A percentile compares a stretch with the other conserved stretches of the same genome.
Conservation (phyloP, 2,888 invertebrate species). For the Limnephilus auricula region DNA sequence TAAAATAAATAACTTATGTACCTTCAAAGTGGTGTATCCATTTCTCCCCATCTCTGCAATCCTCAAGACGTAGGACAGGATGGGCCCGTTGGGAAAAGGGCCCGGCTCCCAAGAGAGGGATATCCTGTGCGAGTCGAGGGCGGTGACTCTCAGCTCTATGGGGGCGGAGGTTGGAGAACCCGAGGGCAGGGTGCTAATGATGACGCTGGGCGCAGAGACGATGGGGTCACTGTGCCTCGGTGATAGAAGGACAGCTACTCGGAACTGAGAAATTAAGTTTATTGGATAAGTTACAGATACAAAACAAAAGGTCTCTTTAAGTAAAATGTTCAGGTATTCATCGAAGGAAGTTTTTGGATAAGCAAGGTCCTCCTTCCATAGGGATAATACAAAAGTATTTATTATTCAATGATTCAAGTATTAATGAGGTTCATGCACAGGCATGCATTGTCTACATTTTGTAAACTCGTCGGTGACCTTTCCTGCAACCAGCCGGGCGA, state of each 20-base stretch:
- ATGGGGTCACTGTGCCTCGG: constrained; percentile 83
- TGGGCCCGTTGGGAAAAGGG: constrained; percentile 90
- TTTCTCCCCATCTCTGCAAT: constrained; percentile 79
- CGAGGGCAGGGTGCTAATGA: constrained; percentile 85
- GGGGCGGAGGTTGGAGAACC: constrained; percentile 89
- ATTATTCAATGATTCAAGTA: no score
- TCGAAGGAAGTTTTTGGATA: no score
- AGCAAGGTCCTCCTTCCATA: no score
- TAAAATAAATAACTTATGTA: constrained; percentile 68
- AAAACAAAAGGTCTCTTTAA: not conserved
- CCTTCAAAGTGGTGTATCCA: constrained; percentile 82
- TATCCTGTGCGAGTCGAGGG: constrained; percentile 89
- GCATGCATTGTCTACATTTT: no score
- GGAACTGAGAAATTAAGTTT: constrained; percentile 82
- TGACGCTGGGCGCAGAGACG: constrained; percentile 85
- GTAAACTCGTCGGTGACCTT: no score
- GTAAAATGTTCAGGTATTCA: not conserved
- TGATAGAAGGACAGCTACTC: constrained; percentile 88
- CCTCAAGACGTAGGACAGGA: constrained; percentile 90
- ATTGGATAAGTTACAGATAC: constrained; percentile 2
- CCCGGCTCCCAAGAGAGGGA: constrained; percentile 94
- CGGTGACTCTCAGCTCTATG: constrained; percentile 84
- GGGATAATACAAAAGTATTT: no score
- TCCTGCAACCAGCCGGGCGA: no score
- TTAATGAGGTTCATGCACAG: no score